Base-by-base conservation (phyloP, 37 sponge, comb jelly and placozoan genomes). In the Spongia lamella region DNA sequence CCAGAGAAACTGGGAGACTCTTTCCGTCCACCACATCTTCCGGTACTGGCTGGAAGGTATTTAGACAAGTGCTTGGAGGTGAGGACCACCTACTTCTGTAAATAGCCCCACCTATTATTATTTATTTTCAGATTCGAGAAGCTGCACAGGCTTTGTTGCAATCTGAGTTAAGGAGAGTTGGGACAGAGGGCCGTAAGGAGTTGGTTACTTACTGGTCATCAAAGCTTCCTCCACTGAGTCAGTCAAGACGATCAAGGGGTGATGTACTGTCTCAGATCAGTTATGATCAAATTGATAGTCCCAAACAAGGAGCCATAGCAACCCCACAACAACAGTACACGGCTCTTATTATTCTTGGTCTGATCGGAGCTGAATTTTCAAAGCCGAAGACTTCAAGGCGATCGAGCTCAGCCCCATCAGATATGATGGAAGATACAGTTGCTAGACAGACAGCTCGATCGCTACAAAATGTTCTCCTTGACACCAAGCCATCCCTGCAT, bases 321-420 rank as follows among this genome's bases (percentile, higher is more conserved):
- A 74, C 86, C 13, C 87, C 80, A 3, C 80, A 90, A 36, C 93
- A 86, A 73, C 93, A 91, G 76, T 53, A 72, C 38, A 94, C 96
- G 14, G 89, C 96, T 15, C 85, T 94, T 22, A 81, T 91, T 52
- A 90, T 94, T 29, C 79, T 94, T 16, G 93, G 93, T 7, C 85
- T 94, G 76, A 84, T 94, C 25, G 96, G 86, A 66, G 92, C 96
- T 27, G 96, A 94, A 83, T 94, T 94, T 36, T 76, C 47, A 7
- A 35, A 20, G 27, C n/a, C 27, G 34, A 7, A 4, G 27, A 9
- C 66, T 20, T 27, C 34, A 14, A 5, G 36, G 34, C 4, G n/a
- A 30, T 7, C 4, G 14, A 19, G n/a, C 7, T 30, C 66, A 29
- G 9, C 29, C 7, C 40, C 51, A 11, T 3, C 40, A 1, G 85